phyloP scores from a whole-genome alignment of 2,888 invertebrate genomes.

The Diloba caeruleocephala region DNA sequence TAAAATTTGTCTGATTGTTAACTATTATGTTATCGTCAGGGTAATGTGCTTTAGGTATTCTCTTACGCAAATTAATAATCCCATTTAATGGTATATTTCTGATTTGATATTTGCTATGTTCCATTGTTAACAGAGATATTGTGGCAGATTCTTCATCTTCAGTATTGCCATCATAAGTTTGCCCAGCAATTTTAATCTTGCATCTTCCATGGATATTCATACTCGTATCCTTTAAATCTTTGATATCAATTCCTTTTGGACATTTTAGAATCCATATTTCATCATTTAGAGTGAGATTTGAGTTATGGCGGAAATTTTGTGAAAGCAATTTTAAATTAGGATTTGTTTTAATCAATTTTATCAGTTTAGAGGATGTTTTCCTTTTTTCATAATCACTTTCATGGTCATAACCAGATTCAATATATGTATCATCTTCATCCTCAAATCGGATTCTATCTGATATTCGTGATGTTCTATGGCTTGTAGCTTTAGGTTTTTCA shows the following conservation, averaged over 20 bases:
- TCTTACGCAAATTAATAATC: slow-evolving; percentile 66
- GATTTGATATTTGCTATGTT: slow-evolving; percentile 55
- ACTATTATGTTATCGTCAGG: slow-evolving; percentile 62
- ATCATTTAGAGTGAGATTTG: slow-evolving; percentile 65
- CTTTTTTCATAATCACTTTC: slow-evolving; percentile 13
- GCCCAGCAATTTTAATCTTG: slow-evolving; percentile 74
- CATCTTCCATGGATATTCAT: slow-evolving; percentile 67
- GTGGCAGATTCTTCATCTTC: slow-evolving; percentile 53
- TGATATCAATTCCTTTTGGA: slow-evolving; percentile 67
- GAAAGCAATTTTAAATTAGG: slow-evolving; percentile 55
- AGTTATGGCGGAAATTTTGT: slow-evolving; percentile 32
- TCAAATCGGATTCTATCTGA: slow-evolving; percentile 75
- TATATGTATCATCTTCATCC: slow-evolving; percentile 58
- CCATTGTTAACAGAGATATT: slow-evolving; percentile 57
- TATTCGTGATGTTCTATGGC: slow-evolving; percentile 53
- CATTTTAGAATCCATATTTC: slow-evolving; percentile 76
- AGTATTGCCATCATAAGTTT: slow-evolving; percentile 66
- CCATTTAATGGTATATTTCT: slow-evolving; percentile 63
- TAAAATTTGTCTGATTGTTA: slow-evolving; percentile 68
- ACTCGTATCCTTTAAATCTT: slow-evolving; percentile 59
- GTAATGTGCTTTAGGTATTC: slow-evolving; percentile 74
- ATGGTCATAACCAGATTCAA: slow-evolving; percentile 6
- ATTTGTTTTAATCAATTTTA: slow-evolving; percentile 63
- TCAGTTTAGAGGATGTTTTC: slow-evolving; percentile 52
- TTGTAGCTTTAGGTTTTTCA: slow-evolving; percentile 7